Evolutionary conservation across 1,140 invertebrate genomes (phyloP).

Genomic region (Phenacoccus solenopsis): DNA sequence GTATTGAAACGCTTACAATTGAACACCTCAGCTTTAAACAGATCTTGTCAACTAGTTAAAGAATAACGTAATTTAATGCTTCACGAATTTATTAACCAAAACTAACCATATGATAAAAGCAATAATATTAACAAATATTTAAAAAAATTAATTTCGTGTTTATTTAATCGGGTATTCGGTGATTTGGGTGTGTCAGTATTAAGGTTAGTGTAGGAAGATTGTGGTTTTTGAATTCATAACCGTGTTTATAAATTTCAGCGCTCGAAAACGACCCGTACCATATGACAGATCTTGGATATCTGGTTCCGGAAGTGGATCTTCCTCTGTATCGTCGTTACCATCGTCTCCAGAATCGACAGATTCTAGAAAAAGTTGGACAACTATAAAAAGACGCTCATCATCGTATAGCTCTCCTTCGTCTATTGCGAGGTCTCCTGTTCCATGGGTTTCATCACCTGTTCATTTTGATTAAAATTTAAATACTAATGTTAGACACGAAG

Average conservation of each 20-base stretch:
- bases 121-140: too few relatives aligned
- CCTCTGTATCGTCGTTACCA: background rate
- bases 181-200: too few relatives aligned
- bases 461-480: background rate
- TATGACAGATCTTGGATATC: background rate
- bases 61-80: too few relatives aligned
- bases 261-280: background rate
- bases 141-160: too few relatives aligned
- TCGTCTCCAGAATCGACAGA: background rate
- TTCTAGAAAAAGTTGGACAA: background rate
- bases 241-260: background rate
- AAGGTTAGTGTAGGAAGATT: too few relatives aligned
- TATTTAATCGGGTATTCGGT: too few relatives aligned
- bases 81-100: too few relatives aligned
- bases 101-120: too few relatives aligned
- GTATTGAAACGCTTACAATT: too few relatives aligned
- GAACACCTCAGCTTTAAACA: too few relatives aligned
- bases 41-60: too few relatives aligned
- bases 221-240: too few relatives aligned
- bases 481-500: background rate
- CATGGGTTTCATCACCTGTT: background rate
- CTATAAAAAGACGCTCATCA: background rate
- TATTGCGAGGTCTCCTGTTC: background rate
- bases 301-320: background rate
- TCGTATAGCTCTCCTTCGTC: background rate